Evolutionary conservation across 2,888 invertebrate species (phyloP).

Genomic region (Cephus spinipes): DNA sequence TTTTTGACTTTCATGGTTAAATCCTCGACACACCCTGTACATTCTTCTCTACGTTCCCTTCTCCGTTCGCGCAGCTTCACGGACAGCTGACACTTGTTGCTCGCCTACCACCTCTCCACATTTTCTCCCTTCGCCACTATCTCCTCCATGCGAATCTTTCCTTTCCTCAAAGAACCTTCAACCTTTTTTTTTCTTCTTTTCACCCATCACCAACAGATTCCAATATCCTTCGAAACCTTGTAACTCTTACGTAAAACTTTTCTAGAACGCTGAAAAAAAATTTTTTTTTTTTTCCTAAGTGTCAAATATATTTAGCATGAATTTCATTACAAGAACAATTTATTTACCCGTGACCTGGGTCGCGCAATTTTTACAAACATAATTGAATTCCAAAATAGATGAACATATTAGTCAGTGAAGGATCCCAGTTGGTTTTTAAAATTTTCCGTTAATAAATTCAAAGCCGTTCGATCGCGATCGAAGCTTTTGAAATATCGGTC

Average conservation of each 20-base stretch:
- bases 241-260: background rate
- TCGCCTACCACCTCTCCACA: background rate
- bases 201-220: background rate
- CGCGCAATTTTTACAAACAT: no score
- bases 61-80: slow-evolving; percentile 36
- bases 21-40: background rate
- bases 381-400: background rate
- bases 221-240: background rate
- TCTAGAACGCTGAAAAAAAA: background rate
- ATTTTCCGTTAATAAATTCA: background rate
- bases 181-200: background rate
- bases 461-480: background rate
- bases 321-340: background rate
- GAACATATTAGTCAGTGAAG: background rate
- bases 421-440: background rate
- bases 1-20: background rate
- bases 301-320: no score
- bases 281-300: background rate
- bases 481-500: background rate
- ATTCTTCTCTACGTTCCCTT: slow-evolving; percentile 10
- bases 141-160: background rate
- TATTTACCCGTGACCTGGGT: background rate
- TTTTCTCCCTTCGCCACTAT: background rate
- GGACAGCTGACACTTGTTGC: slow-evolving; percentile 54
- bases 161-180: background rate